Evolutionary conservation across 1,140 invertebrate species (phyloP), one percentile per base, ranked within the genome.

Genomic region (Caenorhabditis brenneri): DNA sequence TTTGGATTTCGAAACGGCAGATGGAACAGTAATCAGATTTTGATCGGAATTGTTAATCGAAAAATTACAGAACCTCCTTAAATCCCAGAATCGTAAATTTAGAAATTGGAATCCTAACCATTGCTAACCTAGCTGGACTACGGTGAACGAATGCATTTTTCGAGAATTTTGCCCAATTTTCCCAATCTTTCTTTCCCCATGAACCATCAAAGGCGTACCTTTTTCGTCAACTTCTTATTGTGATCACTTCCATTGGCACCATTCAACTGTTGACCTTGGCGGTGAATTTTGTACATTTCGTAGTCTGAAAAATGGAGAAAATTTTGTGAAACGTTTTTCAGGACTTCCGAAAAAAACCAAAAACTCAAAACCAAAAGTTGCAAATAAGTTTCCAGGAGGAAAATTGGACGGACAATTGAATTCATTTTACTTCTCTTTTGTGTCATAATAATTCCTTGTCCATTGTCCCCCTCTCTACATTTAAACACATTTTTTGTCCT

Each of bases 271-370:
- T 82, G 81, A 31, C 81, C 81, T 55, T 82, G 81, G 24, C 81
- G 81, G 48, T 82, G 81, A 60, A 82, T 82, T 55, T 82, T 82
- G 81, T 82, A 82, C 81, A 82, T 82, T 49, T 82, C 81, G 81
- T 82, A 82, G 48, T 82, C 81, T 82, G 81, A 33, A 82, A n/a
- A 82, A 65, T n/a, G 7, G 0, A 55, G 22, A 3, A 65, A 65
- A 15, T 7, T 36, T 19, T 3, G 19, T 33, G 6, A 60, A 33
- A 29, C 1, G 16, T n/a, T 51, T n/a, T 1, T 1, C 1, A 2
- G 49, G 22, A 51, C 19, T 7, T 22, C 22, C 7, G 15, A 27
- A 24, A 16, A 51, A 51, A 16, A n/a, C 15, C n/a, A 51, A n/a
- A 51, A 19, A n/a, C 16, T 10, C 24, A 55, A 55, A 55, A 29